phyloP scores from a whole-genome alignment of 2,113 vertebrate species.

The Tragelaphus scriptus region DNA sequence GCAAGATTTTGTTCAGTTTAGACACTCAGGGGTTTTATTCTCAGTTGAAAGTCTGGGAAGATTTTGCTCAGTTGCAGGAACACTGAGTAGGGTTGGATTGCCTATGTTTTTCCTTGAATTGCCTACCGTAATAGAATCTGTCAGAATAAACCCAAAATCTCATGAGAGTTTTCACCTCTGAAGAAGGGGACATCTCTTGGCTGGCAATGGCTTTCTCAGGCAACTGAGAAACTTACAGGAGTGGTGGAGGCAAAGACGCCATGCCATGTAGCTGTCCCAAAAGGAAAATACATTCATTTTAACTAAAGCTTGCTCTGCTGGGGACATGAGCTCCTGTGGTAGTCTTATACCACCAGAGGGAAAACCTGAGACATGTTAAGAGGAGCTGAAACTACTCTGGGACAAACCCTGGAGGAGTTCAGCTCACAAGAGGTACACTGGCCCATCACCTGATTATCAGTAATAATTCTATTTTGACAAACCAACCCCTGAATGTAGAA shows the following conservation, averaged over 20 bases:
- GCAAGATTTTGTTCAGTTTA: neutral
- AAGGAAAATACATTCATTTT: neutral
- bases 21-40: neutral
- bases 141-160: neutral
- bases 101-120: neutral
- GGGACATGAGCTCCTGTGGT: neutral
- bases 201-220: neutral
- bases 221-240: neutral
- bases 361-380: neutral
- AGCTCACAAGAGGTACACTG: neutral
- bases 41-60: neutral
- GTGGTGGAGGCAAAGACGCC: neutral
- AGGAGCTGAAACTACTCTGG: neutral
- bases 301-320: no score
- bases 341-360: neutral
- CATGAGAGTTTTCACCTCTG: neutral
- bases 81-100: neutral
- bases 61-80: neutral
- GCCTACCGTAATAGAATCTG: neutral
- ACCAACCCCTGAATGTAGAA: neutral
- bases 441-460: neutral
- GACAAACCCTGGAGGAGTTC: no score
- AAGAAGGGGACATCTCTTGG: neutral
- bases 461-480: neutral
- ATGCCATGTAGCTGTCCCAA: neutral